Conservation (phyloP, 2,113 vertebrate genomes). For the Empidonax alnorum region DNA sequence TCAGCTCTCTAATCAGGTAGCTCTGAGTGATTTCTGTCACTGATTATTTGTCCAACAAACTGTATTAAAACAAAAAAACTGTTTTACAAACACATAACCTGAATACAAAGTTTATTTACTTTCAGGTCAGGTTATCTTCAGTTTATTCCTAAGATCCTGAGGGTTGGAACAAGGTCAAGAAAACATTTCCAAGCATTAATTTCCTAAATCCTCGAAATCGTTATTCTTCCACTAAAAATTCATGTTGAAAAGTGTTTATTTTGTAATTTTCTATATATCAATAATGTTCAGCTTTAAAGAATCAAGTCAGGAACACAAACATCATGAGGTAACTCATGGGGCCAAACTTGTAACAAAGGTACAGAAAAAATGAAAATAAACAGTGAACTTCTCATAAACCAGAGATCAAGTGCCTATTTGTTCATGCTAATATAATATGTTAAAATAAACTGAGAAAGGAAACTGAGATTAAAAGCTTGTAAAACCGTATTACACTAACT, state of each 20-base stretch:
- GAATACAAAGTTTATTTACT: background rate
- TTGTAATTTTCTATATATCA: background rate
- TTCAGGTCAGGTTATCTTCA: background rate
- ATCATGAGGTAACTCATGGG: background rate
- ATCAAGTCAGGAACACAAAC: background rate
- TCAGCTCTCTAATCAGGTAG: background rate
- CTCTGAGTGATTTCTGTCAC: background rate
- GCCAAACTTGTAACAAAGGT: background rate
- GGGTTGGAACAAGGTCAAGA: background rate
- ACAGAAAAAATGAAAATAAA: background rate
- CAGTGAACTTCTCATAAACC: background rate
- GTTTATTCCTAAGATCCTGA: background rate
- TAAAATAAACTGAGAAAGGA: background rate
- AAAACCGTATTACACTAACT: background rate
- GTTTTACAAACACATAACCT: background rate
- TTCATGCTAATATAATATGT: background rate
- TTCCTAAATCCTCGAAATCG: background rate
- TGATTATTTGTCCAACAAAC: background rate
- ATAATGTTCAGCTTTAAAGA: background rate
- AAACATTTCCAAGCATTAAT: background rate
- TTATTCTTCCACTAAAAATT: background rate
- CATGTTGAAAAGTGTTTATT: background rate
- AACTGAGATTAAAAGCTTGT: background rate
- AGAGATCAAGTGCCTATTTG: background rate
- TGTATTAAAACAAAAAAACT: background rate